Evolutionary conservation across 2,797 vertebrate species (phyloP).

Genomic region (Xenops minutus): DNA sequence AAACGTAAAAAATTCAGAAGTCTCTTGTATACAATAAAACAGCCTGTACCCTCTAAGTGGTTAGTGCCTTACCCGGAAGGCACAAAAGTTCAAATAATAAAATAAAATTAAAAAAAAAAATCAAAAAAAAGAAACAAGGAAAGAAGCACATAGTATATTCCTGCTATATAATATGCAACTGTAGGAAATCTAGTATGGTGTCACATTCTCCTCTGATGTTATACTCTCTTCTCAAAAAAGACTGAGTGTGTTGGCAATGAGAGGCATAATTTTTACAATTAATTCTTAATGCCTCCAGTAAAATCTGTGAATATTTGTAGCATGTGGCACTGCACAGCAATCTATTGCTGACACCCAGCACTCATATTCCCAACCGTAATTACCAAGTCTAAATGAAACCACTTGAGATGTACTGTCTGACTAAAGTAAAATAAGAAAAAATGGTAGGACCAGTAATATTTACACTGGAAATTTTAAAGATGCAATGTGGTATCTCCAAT

Average conservation of each 20-base stretch:
- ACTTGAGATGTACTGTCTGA: neutral
- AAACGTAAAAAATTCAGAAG: neutral
- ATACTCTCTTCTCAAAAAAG: neutral
- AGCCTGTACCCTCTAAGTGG: accelerated
- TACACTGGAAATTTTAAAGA: neutral
- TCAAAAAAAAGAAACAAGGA: neutral
- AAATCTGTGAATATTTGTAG: neutral
- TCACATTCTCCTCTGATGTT: neutral
- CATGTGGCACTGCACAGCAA: neutral
- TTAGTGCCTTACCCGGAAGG: neutral
- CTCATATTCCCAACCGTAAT: neutral
- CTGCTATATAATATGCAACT: neutral
- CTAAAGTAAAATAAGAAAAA: neutral
- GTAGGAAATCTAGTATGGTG: neutral
- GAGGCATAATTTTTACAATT: neutral
- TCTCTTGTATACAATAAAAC: neutral
- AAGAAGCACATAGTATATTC: accelerated
- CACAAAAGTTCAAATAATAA: neutral
- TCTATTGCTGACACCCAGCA: neutral
- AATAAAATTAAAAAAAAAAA: too few species aligned
- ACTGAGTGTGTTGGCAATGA: neutral
- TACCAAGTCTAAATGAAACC: neutral
- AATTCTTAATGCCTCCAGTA: neutral
- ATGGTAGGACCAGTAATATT: neutral
- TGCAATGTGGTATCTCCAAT: neutral